These are phyloP conservation scores for Hypsopygia costalis DNA, from an alignment of 2,888 invertebrate genomes.

Conservation along the genomic window DNA sequence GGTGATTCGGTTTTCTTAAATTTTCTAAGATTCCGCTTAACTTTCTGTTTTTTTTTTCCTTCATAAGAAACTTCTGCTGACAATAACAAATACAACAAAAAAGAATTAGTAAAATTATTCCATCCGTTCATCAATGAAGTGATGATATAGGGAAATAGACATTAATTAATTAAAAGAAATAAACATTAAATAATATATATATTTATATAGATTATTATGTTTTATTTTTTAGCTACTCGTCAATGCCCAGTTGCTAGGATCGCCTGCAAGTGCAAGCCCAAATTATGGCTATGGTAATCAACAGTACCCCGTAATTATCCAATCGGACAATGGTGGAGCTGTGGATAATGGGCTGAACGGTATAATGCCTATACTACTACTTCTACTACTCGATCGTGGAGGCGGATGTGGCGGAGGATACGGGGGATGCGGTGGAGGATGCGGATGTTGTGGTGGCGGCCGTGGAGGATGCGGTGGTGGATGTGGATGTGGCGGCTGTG, in stretches of 20 bases:
- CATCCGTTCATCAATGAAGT: too few relatives aligned
- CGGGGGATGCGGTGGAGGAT: constrained; percentile 3
- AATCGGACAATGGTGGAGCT: constrained; percentile 3
- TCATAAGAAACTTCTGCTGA: too few relatives aligned
- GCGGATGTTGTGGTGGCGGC: constrained; percentile 3
- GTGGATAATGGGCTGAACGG: constrained; percentile 9
- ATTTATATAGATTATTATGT: too few relatives aligned
- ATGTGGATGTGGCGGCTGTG: constrained; percentile 1
- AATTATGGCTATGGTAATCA: constrained; percentile 4
- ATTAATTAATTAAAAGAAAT: too few relatives aligned
- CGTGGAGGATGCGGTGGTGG: background rate
- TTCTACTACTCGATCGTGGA: constrained; percentile 8
- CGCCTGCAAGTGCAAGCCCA: background rate
- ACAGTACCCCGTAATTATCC: constrained; percentile 15
- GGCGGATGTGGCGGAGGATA: constrained; percentile 4
- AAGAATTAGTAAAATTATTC: too few relatives aligned
- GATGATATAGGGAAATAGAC: too few relatives aligned
- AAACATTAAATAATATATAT: too few relatives aligned
- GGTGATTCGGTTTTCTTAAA: too few relatives aligned
- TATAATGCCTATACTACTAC: constrained; percentile 12
- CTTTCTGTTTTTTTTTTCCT: too few relatives aligned
- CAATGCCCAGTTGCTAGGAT: constrained; percentile 8
- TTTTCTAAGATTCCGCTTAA: too few relatives aligned
- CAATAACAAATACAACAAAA: too few relatives aligned
- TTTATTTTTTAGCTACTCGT: constrained; percentile 10